These are phyloP conservation scores for Guaruba guarouba DNA, from an alignment of 2,113 vertebrate genomes.

Conservation along the genomic window DNA sequence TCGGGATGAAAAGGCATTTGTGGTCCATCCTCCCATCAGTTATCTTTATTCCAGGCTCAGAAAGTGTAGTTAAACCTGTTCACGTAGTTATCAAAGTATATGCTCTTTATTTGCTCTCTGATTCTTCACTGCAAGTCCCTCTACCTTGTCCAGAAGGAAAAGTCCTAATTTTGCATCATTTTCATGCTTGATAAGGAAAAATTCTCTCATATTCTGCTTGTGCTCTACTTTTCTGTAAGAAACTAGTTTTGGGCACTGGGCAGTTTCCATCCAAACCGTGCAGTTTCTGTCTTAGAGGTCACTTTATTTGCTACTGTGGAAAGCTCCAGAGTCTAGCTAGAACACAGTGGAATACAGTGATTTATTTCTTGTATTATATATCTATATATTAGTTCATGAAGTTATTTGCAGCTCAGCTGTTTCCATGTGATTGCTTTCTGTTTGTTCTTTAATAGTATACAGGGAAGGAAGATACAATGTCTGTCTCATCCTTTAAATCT, in stretches of 20 bases:
- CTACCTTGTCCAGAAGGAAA: background rate
- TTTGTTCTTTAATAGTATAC: background rate
- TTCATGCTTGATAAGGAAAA: background rate
- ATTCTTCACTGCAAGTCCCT: background rate
- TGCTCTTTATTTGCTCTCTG: background rate
- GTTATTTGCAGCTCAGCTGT: background rate
- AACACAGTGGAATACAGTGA: background rate
- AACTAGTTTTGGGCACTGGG: background rate
- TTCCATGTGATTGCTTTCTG: background rate
- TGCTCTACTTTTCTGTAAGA: background rate
- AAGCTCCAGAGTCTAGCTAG: background rate
- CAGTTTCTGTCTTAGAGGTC: background rate
- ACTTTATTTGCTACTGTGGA: background rate
- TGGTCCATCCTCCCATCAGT: background rate
- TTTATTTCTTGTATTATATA: background rate
- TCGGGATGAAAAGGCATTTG: background rate
- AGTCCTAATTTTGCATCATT: background rate
- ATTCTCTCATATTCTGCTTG: fast-evolving
- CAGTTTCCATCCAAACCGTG: background rate
- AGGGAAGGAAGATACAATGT: background rate
- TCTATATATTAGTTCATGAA: background rate
- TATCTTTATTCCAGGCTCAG: background rate
- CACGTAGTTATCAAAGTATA: background rate
- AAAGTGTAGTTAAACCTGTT: background rate
- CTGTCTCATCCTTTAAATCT: background rate